These are phyloP conservation scores for Ailuropoda melanoleuca DNA, from an alignment of 2,113 vertebrate species.

Conservation along the genomic window DNA sequence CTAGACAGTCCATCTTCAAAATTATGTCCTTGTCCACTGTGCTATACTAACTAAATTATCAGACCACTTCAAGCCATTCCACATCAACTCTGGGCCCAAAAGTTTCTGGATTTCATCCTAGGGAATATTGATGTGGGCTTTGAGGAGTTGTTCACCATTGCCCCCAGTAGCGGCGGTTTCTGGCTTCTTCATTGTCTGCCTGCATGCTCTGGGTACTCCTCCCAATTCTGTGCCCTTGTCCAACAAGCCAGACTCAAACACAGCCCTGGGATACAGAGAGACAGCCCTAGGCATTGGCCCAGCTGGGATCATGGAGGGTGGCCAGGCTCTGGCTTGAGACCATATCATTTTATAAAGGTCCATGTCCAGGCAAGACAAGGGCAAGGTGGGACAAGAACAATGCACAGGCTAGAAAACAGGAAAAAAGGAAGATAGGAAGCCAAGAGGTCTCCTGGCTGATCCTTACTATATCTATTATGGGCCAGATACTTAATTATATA, in stretches of 20 bases:
- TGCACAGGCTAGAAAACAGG: not conserved
- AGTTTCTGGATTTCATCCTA: not conserved
- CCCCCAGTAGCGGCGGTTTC: not conserved
- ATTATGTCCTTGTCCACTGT: no score
- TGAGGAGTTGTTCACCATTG: not conserved
- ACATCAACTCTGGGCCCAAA: not conserved
- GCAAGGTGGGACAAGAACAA: not conserved
- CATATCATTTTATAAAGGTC: not conserved
- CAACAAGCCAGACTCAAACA: not conserved
- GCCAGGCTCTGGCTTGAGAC: not conserved
- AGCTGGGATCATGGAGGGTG: not conserved
- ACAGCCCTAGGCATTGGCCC: not conserved
- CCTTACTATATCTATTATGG: not conserved
- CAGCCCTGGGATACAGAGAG: not conserved
- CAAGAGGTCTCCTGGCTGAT: not conserved
- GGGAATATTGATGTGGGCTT: not conserved
- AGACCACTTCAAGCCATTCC: not conserved
- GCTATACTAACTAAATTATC: no score
- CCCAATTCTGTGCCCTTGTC: not conserved
- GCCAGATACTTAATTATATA: not conserved
- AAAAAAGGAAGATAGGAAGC: conserved; percentile 2
- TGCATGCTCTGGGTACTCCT: not conserved
- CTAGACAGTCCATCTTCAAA: not conserved
- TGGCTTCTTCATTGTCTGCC: not conserved
- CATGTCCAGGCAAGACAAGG: not conserved